These are phyloP conservation scores for Podarcis siculus DNA, from an alignment of 2,797 vertebrate genomes.

Conservation along the genomic window DNA sequence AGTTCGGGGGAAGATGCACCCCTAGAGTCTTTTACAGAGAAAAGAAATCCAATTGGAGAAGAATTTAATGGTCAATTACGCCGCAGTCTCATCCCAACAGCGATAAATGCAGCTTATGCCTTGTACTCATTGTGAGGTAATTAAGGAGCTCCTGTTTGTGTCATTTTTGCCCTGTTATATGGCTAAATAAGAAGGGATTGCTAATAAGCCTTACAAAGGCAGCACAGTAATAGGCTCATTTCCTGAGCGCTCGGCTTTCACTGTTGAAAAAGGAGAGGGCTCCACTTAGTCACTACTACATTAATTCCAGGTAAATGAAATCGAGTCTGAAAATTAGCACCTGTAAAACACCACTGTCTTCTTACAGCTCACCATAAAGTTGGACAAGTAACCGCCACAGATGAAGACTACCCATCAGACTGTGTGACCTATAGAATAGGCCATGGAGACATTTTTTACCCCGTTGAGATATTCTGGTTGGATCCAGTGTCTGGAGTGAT, in stretches of 20 bases:
- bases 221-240: constrained; percentile 2
- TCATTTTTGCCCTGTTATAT: not conserved
- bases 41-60: not conserved
- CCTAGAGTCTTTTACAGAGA: not conserved
- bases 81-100: fast-evolving
- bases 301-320: constrained; percentile 6
- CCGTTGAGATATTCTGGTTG: constrained; percentile 58
- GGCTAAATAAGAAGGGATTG: not conserved
- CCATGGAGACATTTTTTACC: constrained; percentile 39
- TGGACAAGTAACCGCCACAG: constrained; percentile 57
- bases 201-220: constrained; percentile 24
- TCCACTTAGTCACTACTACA: not conserved
- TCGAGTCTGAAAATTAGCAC: not conserved
- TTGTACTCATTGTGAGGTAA: not conserved
- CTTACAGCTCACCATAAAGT: constrained; percentile 53
- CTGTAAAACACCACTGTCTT: not conserved
- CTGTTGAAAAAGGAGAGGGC: not conserved
- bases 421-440: constrained; percentile 60
- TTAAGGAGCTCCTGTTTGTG: constrained; percentile 13
- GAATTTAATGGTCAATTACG: not conserved
- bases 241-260: not conserved
- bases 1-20: not conserved
- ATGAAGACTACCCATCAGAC: constrained; percentile 56
- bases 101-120: not conserved
- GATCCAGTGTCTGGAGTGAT: constrained; percentile 53